Percentiles rank a stretch among this genome's conserved stretches.
These are phyloP conservation scores for Onthophagus taurus DNA, from an alignment of 1,140 invertebrate genomes.

Conservation along the genomic window DNA sequence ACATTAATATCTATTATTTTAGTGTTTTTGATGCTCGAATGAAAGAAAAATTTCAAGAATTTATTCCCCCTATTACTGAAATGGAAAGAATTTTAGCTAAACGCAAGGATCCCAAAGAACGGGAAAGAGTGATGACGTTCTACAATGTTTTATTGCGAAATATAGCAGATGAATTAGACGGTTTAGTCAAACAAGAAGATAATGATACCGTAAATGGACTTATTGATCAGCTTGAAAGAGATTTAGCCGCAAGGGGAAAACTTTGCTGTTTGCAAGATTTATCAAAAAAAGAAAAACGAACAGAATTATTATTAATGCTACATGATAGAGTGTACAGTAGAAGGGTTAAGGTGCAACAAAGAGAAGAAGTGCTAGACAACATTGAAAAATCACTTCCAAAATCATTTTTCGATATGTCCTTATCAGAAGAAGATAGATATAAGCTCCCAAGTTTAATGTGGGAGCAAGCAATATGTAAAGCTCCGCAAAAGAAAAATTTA, in stretches of 20 bases:
- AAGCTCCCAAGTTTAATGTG: conserved; percentile 32
- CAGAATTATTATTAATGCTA: conserved; percentile 28
- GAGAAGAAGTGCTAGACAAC: conserved; percentile 34
- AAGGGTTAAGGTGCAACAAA: conserved; percentile 21
- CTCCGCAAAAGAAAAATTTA: conserved; percentile 25
- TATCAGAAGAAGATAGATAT: conserved; percentile 25
- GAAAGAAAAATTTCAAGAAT: conserved; percentile 24
- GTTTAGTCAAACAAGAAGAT: conserved; percentile 19
- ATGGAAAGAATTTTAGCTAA: conserved; percentile 33
- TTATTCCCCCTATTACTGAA: conserved; percentile 28
- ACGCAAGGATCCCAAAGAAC: conserved; percentile 31
- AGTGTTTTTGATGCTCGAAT: conserved; percentile 27
- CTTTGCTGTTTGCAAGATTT: conserved; percentile 21
- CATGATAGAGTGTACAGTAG: conserved; percentile 23
- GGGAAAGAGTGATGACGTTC: conserved; percentile 32
- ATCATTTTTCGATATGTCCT: conserved; percentile 29
- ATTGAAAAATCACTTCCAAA: conserved; percentile 28
- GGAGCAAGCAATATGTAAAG: conserved; percentile 32
- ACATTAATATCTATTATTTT: conserved; percentile 7
- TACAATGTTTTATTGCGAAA: conserved; percentile 35
- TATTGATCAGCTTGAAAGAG: conserved; percentile 28
- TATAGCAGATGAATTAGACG: conserved; percentile 35
- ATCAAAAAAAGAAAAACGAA: conserved; percentile 25
- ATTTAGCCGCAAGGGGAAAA: conserved; percentile 26
- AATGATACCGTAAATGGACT: conserved; percentile 31